These are phyloP conservation scores for Pristiophorus japonicus DNA, from an alignment of 2,113 vertebrate genomes.

Conservation along the genomic window DNA sequence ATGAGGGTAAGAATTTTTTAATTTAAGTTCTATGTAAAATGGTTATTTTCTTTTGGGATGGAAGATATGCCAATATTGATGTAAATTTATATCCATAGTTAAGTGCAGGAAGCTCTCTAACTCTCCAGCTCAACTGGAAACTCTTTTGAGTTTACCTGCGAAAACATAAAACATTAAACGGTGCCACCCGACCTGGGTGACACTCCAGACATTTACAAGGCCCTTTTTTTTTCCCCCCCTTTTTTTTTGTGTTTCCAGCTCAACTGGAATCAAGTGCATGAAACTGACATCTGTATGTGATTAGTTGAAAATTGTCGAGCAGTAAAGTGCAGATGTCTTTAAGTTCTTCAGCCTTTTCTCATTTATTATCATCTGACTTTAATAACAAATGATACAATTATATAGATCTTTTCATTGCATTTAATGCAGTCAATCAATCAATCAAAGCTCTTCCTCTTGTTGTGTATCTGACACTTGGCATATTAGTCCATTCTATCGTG, in stretches of 20 bases:
- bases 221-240: no score
- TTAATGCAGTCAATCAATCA: neutral
- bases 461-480: neutral
- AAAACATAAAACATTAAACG: no score
- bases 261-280: neutral
- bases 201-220: no score
- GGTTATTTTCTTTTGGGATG: neutral
- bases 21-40: no score
- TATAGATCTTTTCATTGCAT: neutral
- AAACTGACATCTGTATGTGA: neutral
- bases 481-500: neutral
- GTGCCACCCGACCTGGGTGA: no score
- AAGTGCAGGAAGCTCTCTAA: neutral
- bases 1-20: no score
- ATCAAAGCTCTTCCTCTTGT: neutral
- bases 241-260: no score
- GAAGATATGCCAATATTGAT: neutral
- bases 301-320: neutral
- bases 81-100: neutral
- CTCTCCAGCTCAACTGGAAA: neutral
- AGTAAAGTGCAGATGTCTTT: neutral
- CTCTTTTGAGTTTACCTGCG: no score
- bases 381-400: neutral
- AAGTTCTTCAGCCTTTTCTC: neutral
- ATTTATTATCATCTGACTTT: neutral